Evolutionary conservation across 2,113 vertebrate genomes (phyloP), one percentile per base, ranked within the genome.

Genomic region (Narcine bancroftii): DNA sequence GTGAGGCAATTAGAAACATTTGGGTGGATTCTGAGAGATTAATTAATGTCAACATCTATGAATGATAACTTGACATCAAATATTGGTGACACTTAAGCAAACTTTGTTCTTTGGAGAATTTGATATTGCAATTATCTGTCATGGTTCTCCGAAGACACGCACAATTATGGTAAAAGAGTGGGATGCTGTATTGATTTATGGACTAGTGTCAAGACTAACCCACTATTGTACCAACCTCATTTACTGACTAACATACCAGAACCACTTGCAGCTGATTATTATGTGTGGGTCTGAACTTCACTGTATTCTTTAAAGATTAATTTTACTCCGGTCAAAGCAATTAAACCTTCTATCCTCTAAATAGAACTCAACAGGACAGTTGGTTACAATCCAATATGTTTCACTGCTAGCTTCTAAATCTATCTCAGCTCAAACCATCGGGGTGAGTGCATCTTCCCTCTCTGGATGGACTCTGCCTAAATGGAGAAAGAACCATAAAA

Each of bases 51-150:
- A 60, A 42, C 15, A 33, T 6, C 81, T 63, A 0, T n/a, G 53
- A 85, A 85, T 33, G 56, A 53, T 33, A n/a, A 36, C 81, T 60
- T 87, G 53, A 87, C 81, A 63, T 63, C 81, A 87, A 87, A 87
- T 87, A 87, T 87, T 60, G 21, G 81, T 87, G 81, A 60, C 81
- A 87, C 33, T 87, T 87, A 87, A 87, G 60, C 81, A 87, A 87
- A 87, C 81, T 63, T 87, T 60, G 81, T 19, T 63, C 81, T 36
- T 87, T 19, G 17, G 81, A 36, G 53, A n/a, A 60, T 60, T 87
- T 60, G 53, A 63, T 63, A 60, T 87, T 36, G 53, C 60, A 87
- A 87, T 87, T 87, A 87, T 60, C 81, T 87, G 53, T 87, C 81
- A 87, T 6, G 53, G 33, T 21, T 60, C 81, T 87, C 33, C 36